Evolutionary conservation across 53 echinoderm and acorn worm genomes (phyloP).

Genomic region (Temnopleurus reevesii): DNA sequence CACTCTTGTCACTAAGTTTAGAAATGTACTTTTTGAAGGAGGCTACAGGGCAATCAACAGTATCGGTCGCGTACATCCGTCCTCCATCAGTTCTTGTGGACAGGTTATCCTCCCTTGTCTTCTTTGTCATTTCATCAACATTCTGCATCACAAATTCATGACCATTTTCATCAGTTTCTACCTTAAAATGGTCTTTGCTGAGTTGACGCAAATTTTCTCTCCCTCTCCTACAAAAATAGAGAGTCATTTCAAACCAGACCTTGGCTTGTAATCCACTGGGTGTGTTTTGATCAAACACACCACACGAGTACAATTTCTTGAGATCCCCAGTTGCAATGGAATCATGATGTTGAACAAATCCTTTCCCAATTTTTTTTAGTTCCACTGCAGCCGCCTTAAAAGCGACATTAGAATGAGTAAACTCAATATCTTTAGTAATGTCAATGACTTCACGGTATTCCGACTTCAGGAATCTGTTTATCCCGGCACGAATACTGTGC

Average conservation of each 20-base stretch:
- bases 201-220: neutral
- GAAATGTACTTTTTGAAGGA: too few relatives aligned
- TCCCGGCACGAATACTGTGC: constrained; percentile 2
- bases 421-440: constrained; percentile 7
- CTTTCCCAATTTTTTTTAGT: constrained; percentile 13
- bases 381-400: constrained; percentile 3
- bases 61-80: too few relatives aligned
- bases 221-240: constrained; percentile 11
- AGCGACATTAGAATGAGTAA: constrained; percentile 6
- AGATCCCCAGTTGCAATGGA: neutral
- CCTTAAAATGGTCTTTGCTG: too few relatives aligned
- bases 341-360: constrained; percentile 4
- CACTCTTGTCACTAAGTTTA: too few relatives aligned
- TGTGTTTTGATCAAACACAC: neutral
- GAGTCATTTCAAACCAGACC: neutral
- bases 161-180: too few relatives aligned
- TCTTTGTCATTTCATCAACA: too few relatives aligned
- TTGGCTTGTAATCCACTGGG: neutral
- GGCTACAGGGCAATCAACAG: too few relatives aligned
- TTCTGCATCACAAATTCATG: too few relatives aligned
- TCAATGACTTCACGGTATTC: neutral
- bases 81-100: too few relatives aligned
- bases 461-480: constrained; percentile 13
- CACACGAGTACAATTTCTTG: neutral
- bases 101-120: too few relatives aligned